Evolutionary conservation across 2,113 vertebrate genomes (phyloP), one percentile per base, ranked within the genome.

Genomic region (Limanda limanda): DNA sequence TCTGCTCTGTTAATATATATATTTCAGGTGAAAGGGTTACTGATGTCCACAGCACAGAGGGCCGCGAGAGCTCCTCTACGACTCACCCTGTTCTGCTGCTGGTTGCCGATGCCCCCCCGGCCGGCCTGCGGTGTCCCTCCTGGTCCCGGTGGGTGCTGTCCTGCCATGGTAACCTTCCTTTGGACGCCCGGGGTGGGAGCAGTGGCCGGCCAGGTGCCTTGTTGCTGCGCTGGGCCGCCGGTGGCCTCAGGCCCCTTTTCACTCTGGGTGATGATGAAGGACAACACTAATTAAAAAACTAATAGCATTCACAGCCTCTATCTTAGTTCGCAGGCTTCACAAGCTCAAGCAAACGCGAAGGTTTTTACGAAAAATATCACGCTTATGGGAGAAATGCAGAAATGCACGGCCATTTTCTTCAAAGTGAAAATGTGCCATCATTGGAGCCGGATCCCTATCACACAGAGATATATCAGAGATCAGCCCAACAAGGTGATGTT

Each of bases 131-230:
- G 94, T 80, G 92, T 71, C 63, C 35, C 79, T 31, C 74, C 83
- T 61, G 86, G 82, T 78, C 84, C 87, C 63, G 86, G 92, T 70
- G 86, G 90, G 68, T 92, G 94, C 66, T 93, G 94, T 78, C 94
- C 93, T 90, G 92, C 54, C 78, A 98, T 89, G 17, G 96, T 97
- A 83, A 99, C 96, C 95, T 97, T 99, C 92, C 97, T 95, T 62
- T 94, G 88, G 70, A 95, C 88, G 68, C 92, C 94, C 83, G 92
- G 95, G 88, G 95, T 96, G 73, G 86, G 90, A 35, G 96, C 95
- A 20, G 76, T 81, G 74, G 89, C 87, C 15, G 90, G 90, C 5
- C 95, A 95, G 71, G 91, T 82, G 78, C 92, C 91, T 90, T 93
- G 95, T 75, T 94, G 93, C 63, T 94, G 95, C 84, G 13, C n/a